Evolutionary conservation across 2,888 invertebrate genomes (phyloP).

Genomic region (Acleris emargana): DNA sequence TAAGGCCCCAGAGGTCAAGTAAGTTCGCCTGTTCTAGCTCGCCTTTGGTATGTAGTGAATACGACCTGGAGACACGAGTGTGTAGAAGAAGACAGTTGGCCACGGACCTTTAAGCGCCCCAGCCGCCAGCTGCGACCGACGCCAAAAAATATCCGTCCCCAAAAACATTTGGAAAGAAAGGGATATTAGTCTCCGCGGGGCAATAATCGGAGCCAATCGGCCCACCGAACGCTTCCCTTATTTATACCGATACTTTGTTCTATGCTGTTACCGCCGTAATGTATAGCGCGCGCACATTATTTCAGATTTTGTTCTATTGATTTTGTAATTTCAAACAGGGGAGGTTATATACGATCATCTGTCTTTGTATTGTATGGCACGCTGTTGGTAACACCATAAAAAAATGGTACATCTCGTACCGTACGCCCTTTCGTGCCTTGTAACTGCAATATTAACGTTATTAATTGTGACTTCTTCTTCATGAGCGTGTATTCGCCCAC

Average conservation of each 20-base stretch:
- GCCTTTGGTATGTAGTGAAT: too few species aligned
- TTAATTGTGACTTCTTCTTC: too few species aligned
- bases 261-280: conserved; percentile 51
- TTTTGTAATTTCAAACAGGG: conserved; percentile 14
- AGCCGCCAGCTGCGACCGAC: conserved; percentile 79
- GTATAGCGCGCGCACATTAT: conserved; percentile 20
- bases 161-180: conserved; percentile 79
- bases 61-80: conserved; percentile 56
- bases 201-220: conserved; percentile 83
- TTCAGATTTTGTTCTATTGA: conserved; percentile 32
- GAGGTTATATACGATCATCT: background rate
- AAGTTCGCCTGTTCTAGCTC: too few species aligned
- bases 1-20: too few species aligned
- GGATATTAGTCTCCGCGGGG: conserved; percentile 82
- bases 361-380: too few species aligned
- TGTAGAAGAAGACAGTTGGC: conserved; percentile 63
- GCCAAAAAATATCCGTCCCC: conserved; percentile 79
- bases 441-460: too few species aligned
- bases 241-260: conserved; percentile 71
- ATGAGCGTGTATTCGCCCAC: too few species aligned
- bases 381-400: too few species aligned
- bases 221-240: conserved; percentile 70
- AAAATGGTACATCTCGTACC: too few species aligned
- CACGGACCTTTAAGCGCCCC: conserved; percentile 69
- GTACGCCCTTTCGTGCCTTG: too few species aligned